Percentiles rank a stretch among this genome's conserved stretches.
phyloP scores from a whole-genome alignment of 2,888 invertebrate genomes.

The Acronicta psi region DNA sequence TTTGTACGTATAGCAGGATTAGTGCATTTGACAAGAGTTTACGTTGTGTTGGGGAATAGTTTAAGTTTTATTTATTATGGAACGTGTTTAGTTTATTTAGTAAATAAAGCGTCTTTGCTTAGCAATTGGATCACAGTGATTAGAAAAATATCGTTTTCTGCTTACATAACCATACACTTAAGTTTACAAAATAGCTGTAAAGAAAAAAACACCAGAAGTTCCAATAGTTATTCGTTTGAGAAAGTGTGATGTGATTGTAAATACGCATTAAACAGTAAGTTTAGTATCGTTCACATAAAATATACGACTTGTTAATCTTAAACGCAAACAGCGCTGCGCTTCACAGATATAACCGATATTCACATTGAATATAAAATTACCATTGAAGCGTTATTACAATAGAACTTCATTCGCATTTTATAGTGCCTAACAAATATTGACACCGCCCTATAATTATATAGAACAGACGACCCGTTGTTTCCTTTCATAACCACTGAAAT shows the following conservation, averaged over 20 bases:
- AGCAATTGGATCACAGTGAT: too few relatives aligned
- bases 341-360: constrained; percentile 25
- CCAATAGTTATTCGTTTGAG: too few relatives aligned
- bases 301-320: neutral
- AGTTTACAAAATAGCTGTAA: too few relatives aligned
- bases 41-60: constrained; percentile 9
- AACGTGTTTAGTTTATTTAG: too few relatives aligned
- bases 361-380: constrained; percentile 40
- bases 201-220: too few relatives aligned
- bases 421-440: constrained; percentile 73
- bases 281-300: neutral
- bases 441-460: constrained; percentile 72
- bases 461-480: constrained; percentile 69
- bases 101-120: too few relatives aligned
- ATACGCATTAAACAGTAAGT: neutral
- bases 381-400: constrained; percentile 57
- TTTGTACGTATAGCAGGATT: constrained; percentile 19
- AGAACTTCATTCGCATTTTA: constrained; percentile 74
- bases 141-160: too few relatives aligned
- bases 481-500: constrained; percentile 77
- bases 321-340: constrained; percentile 6
- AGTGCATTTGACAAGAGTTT: constrained; percentile 18
- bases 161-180: too few relatives aligned
- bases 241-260: too few relatives aligned
- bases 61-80: too few relatives aligned